phyloP scores from a whole-genome alignment of 2,797 vertebrate genomes.

The Naso thynnoides region DNA sequence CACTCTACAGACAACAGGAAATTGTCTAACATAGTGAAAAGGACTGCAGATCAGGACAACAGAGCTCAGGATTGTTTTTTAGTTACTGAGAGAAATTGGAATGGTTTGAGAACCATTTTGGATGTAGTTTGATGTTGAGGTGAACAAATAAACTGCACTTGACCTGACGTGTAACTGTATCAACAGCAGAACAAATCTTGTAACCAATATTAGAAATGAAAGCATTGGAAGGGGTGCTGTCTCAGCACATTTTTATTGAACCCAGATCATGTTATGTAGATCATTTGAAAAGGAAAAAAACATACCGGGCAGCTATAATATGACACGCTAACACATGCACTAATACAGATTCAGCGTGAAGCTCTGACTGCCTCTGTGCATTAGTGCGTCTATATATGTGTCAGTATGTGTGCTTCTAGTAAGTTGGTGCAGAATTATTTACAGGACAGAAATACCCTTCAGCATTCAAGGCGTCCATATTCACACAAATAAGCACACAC shows the following conservation, averaged over 20 bases:
- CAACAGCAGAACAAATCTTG: slow-evolving; percentile 24
- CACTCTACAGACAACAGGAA: not conserved
- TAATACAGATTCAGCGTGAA: slow-evolving; percentile 1
- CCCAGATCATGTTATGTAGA: slow-evolving; percentile 10
- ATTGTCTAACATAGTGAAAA: not conserved
- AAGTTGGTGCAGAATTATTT: slow-evolving; percentile 62
- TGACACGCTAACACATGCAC: slow-evolving; percentile 2
- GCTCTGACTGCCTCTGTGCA: slow-evolving; percentile 22
- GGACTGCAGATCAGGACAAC: not conserved
- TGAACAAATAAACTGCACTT: slow-evolving; percentile 11
- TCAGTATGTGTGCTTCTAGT: slow-evolving; percentile 25
- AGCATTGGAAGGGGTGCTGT: slow-evolving; percentile 23
- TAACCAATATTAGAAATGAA: slow-evolving; percentile 20
- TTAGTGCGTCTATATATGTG: slow-evolving; percentile 25
- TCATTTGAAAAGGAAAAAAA: slow-evolving; percentile 28
- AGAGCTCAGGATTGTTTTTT: slow-evolving; percentile 1
- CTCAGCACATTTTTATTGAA: slow-evolving; percentile 32
- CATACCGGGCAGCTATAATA: slow-evolving; percentile 1
- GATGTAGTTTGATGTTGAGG: slow-evolving; percentile 4
- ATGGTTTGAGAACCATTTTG: not conserved
- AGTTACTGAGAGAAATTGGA: not conserved
- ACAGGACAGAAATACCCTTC: slow-evolving; percentile 59
- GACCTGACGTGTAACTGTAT: slow-evolving; percentile 24
- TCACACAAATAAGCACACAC: slow-evolving; percentile 30
- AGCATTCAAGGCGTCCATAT: slow-evolving; percentile 49